Percentiles rank a stretch among this genome's conserved stretches.
Evolutionary conservation across 2,888 invertebrate species (phyloP).

Genomic region (Nymphalis urticae): DNA sequence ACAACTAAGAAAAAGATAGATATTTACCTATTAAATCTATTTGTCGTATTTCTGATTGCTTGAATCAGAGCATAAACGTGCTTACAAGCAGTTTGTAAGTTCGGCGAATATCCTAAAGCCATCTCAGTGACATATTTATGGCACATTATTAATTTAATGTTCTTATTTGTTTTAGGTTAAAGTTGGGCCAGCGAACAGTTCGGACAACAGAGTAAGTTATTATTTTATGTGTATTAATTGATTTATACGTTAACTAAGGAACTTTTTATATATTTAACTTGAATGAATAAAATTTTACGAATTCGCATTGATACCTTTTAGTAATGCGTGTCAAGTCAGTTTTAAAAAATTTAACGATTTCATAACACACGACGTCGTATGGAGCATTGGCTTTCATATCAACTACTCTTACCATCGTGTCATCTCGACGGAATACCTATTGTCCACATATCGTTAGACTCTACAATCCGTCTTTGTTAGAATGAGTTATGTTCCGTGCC

Average conservation of each 20-base stretch:
- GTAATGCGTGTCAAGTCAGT: background rate
- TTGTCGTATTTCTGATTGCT: constrained; percentile 23
- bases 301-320: background rate
- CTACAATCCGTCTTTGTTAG: constrained; percentile 58
- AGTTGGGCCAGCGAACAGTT: constrained; percentile 35
- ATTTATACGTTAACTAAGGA: background rate
- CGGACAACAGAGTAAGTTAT: constrained; percentile 46
- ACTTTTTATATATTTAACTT: background rate
- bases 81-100: constrained; percentile 33
- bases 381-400: constrained; percentile 11
- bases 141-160: constrained; percentile 30
- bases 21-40: constrained; percentile 24
- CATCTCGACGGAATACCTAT: constrained; percentile 40
- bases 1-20: background rate
- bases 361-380: background rate
- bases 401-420: constrained; percentile 2
- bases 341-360: background rate
- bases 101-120: constrained; percentile 33
- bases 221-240: constrained; percentile 1
- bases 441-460: constrained; percentile 44
- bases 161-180: constrained; percentile 46
- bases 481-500: constrained; percentile 61
- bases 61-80: constrained; percentile 31
- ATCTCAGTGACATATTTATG: constrained; percentile 37
- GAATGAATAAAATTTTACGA: background rate